Base-by-base conservation (phyloP, 2,113 vertebrate genomes). In the Carassius carassius region DNA sequence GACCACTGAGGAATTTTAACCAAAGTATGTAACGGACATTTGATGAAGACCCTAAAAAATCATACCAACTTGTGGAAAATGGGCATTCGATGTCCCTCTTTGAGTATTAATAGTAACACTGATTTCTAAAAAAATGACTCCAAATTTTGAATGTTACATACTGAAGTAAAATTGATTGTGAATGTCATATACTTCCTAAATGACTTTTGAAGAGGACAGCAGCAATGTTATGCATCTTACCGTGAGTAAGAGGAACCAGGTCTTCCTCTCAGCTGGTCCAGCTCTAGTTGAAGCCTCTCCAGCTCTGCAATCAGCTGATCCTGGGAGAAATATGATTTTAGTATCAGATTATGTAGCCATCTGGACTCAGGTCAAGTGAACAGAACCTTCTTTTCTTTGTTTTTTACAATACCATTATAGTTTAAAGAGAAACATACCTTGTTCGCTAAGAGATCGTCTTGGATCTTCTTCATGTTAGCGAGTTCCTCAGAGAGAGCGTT, bases 381-480 rank as follows among this genome's bases (percentile, higher is more conserved):
- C 37, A 63, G 6, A 58, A n/a, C 0, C 5, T 1, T 51, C 1
- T 51, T 51, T 51, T 5, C 8, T 49, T n/a, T 51, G 44, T 72
- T 32, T 11, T 44, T 44, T 44, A 44, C 41, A 44, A 44, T 44
- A 44, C 2, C 41, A 10, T 44, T 44, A 78, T 51, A 63, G 23
- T 37, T 23, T 73, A 74, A 3, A 44, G 54, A 76, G 10, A 6
- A 1, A 67, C 44, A 62, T 86, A 96, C 97, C 94, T 98, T 98
- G 90, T 97, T 97, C 35, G 96, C 93, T 67, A 98, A 75, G 17
- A 98, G 93, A 78, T 98, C 97, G 3, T 98, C 97, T 90, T 98
- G 97, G 54, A 97, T 93, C 81, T 98, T 97, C 95, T 98, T 98
- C 96, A 98, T 97, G 91, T 96, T 97, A 58, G 97, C 95, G 4